phyloP scores from a whole-genome alignment of 1,140 invertebrate genomes.

The Ditylenchus dipsaci region DNA sequence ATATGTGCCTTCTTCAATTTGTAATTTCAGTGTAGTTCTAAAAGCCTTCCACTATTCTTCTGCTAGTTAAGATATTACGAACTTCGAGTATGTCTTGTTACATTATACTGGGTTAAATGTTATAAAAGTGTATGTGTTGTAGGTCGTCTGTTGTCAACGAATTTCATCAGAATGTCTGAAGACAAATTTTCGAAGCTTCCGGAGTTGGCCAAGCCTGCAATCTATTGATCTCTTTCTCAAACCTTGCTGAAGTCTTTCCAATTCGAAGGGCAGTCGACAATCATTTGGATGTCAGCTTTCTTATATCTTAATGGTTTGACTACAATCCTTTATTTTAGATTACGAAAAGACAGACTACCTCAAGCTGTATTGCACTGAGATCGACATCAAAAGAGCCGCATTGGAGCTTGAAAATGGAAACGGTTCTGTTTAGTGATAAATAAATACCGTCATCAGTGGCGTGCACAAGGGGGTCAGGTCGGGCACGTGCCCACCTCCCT shows the following conservation, averaged over 20 bases:
- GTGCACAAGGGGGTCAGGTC: no score
- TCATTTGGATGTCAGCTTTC: constrained; percentile 17
- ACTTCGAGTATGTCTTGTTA: no score
- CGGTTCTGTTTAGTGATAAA: constrained; percentile 6
- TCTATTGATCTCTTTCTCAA: constrained; percentile 15
- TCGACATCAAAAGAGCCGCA: constrained; percentile 22
- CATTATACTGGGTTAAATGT: no score
- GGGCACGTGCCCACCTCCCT: no score
- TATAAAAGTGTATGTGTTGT: no score
- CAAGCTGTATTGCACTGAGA: constrained; percentile 27
- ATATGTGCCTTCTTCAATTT: no score
- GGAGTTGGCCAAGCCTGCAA: constrained; percentile 21
- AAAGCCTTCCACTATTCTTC: no score
- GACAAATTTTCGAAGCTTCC: constrained; percentile 35
- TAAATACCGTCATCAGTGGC: not conserved
- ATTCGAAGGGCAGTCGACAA: constrained; percentile 24
- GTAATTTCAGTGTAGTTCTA: no score
- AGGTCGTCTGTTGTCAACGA: not conserved
- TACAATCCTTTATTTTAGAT: constrained; percentile 10
- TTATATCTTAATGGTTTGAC: no score
- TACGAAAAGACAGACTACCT: constrained; percentile 24
- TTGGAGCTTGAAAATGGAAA: constrained; percentile 38
- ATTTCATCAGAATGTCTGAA: not conserved
- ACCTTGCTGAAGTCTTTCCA: constrained; percentile 24
- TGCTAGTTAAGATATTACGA: no score